These are phyloP conservation scores for Macrophya alboannulata DNA, from an alignment of 2,888 invertebrate species.

Conservation along the genomic window DNA sequence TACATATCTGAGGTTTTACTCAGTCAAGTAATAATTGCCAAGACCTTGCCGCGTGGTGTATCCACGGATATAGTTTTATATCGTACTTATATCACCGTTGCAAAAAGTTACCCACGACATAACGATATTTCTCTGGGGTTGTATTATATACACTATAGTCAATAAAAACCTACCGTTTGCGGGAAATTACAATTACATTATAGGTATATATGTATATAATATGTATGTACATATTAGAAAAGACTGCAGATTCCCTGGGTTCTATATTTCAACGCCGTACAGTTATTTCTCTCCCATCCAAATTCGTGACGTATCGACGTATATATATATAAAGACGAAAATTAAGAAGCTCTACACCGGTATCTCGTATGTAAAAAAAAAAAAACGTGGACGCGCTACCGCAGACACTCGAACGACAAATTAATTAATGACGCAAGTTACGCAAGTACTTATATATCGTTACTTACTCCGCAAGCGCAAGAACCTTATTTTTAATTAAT, in stretches of 20 bases:
- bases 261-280: too few relatives aligned
- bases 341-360: not conserved
- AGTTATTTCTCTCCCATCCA: too few relatives aligned
- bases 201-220: not conserved
- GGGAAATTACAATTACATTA: not conserved
- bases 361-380: not conserved
- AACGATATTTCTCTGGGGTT: not conserved
- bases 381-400: too few relatives aligned
- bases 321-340: too few relatives aligned
- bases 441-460: not conserved
- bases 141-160: too few relatives aligned
- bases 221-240: too few relatives aligned
- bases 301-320: too few relatives aligned
- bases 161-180: not conserved
- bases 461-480: not conserved
- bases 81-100: not conserved
- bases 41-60: not conserved
- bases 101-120: not conserved
- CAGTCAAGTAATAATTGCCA: not conserved
- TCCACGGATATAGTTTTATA: not conserved
- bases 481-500: slow-evolving; percentile 22
- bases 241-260: too few relatives aligned
- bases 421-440: slow-evolving; percentile 20
- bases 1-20: not conserved
- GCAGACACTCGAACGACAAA: not conserved